Evolutionary conservation across 2,888 invertebrate genomes (phyloP).

Genomic region (Cephonodes hylas): DNA sequence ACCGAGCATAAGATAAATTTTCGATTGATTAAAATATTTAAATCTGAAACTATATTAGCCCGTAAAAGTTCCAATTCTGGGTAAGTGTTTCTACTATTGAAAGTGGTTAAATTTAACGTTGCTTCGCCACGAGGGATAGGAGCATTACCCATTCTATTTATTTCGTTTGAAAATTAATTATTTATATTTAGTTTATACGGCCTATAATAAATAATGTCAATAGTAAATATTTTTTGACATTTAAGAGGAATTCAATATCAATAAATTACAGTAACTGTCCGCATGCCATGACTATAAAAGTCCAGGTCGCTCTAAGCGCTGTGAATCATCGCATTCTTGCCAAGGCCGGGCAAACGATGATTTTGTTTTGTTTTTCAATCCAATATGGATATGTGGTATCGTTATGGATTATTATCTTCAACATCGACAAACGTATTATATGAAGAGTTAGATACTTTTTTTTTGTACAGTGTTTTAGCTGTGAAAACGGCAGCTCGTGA

Average conservation of each 20-base stretch:
- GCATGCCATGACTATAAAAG: slow-evolving; percentile 24
- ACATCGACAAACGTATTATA: not conserved
- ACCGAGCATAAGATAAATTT: too few relatives aligned
- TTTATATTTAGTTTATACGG: too few relatives aligned
- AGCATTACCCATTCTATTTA: too few relatives aligned
- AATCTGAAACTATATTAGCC: too few relatives aligned
- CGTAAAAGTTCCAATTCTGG: too few relatives aligned
- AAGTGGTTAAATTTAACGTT: too few relatives aligned
- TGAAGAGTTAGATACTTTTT: not conserved
- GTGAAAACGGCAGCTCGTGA: too few relatives aligned
- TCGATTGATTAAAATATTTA: too few relatives aligned
- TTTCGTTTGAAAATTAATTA: too few relatives aligned
- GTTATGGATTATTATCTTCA: not conserved
- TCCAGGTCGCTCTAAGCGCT: slow-evolving; percentile 14
- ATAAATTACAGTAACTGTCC: slow-evolving; percentile 20
- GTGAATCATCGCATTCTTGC: slow-evolving; percentile 36
- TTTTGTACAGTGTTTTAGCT: too few relatives aligned
- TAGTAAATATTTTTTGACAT: not conserved
- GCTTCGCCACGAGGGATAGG: too few relatives aligned
- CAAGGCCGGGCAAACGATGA: slow-evolving; percentile 24
- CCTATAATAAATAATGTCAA: not conserved
- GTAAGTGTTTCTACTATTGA: too few relatives aligned
- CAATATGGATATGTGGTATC: not conserved
- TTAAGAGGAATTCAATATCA: not conserved
- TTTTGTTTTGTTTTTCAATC: not conserved